Evolutionary conservation across 1,140 invertebrate genomes (phyloP), one percentile per base, ranked within the genome.

Genomic region (Aphaenogaster rudis): DNA sequence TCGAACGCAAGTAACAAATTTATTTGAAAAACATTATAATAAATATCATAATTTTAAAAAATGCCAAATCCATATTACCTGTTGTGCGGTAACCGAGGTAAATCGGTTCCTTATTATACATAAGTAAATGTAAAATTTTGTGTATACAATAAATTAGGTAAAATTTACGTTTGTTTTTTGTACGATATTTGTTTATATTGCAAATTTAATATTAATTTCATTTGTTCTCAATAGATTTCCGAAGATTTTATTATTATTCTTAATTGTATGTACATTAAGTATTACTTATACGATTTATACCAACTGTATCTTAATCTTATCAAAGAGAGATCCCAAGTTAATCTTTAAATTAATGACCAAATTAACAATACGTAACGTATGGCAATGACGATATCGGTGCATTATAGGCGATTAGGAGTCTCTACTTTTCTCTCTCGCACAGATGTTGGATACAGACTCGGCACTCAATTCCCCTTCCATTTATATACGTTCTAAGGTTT

Each of bases 211-310:
- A 63, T 21, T 21, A 21, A 66, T 39, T 66, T 42, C 36, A 39
- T 42, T 66, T 36, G 1, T 66, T 66, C 36, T 66, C 36, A 66
- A 42, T 66, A 66, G 63, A 42, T 66, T 39, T 66, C 36, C 63
- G 63, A 66, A 8, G 42, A 42, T 21, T 21, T 21, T 21, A 21
- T 21, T 21, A 21, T 21, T 21, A 21, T 21, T 21, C 21, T 21
- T 21, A 21, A 21, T 21, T 21, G 21, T 21, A 0, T 21, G 21
- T 0, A 21, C 21, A 21, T 21, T 21, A 21, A 21, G 21, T 21
- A 21, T 21, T 21, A 21, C 21, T 0, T 21, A 21, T 21, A 21
- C 21, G 21, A 21, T 21, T 21, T 21, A 21, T 21, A 21, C 21
- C 21, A 21, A 21, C 21, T 21, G 21, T 21, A 21, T 21, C 21